These are phyloP conservation scores for Lissonota sp. DNA, from an alignment of 2,888 invertebrate species.

Conservation along the genomic window DNA sequence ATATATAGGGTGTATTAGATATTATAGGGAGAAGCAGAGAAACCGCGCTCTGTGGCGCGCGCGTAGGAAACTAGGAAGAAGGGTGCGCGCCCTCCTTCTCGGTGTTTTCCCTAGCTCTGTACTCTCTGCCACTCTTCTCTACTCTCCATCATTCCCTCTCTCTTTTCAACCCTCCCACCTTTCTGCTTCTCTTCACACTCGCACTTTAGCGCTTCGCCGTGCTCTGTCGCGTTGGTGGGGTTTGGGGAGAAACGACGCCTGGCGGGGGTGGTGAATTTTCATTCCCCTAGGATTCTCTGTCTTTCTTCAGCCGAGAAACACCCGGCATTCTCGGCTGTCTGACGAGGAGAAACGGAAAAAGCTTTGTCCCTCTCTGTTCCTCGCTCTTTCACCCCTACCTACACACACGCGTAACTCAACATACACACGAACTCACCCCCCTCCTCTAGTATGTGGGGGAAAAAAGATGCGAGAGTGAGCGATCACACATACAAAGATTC, in stretches of 20 bases:
- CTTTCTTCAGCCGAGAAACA: conserved; percentile 24
- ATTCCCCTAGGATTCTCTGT: conserved; percentile 49
- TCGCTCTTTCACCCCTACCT: conserved; percentile 40
- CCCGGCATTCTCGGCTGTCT: conserved; percentile 39
- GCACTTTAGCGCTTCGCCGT: conserved; percentile 33
- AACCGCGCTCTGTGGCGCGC: conserved; percentile 51
- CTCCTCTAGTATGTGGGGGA: background rate
- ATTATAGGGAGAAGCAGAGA: conserved; percentile 55
- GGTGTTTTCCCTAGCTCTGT: conserved; percentile 71
- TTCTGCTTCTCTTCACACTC: background rate
- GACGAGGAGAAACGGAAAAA: conserved; percentile 52
- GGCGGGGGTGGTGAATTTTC: conserved; percentile 43
- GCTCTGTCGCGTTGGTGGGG: conserved; percentile 8
- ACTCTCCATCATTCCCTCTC: conserved; percentile 9
- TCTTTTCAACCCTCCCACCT: conserved; percentile 28
- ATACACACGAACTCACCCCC: too few species aligned
- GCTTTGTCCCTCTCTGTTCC: conserved; percentile 51
- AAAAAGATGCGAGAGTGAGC: too few species aligned
- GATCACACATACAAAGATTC: background rate
- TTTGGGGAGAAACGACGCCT: background rate
- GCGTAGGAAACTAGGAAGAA: conserved; percentile 72
- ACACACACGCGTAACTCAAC: conserved; percentile 1
- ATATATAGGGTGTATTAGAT: conserved; percentile 59
- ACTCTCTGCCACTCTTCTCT: conserved; percentile 37
- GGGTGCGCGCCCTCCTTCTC: conserved; percentile 82